A percentile compares a stretch with the other conserved stretches of the same genome.
These are phyloP conservation scores for Colaptes auratus DNA, from an alignment of 2,113 vertebrate species.

Conservation along the genomic window DNA sequence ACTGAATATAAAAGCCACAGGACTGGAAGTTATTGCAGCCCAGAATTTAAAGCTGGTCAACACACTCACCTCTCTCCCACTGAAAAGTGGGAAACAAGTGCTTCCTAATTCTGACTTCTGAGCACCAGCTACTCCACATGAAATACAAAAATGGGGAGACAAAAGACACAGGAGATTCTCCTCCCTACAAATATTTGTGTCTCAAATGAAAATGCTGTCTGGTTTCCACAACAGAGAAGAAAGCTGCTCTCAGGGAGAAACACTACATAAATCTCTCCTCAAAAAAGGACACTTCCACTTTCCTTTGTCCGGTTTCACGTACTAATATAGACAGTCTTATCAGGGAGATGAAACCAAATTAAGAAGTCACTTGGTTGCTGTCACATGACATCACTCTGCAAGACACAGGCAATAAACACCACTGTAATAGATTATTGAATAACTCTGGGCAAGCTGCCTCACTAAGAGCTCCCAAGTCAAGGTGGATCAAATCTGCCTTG, in stretches of 20 bases:
- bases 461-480: constrained; percentile 22
- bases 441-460: constrained; percentile 58
- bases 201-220: not conserved
- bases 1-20: not conserved
- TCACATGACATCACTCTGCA: not conserved
- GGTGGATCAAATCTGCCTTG: constrained; percentile 48
- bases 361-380: not conserved
- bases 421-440: not conserved
- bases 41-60: not conserved
- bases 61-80: not conserved
- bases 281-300: not conserved
- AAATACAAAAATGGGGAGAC: not conserved
- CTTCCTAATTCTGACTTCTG: not conserved
- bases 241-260: not conserved
- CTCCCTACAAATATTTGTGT: not conserved
- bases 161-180: not conserved
- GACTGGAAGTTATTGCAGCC: not conserved
- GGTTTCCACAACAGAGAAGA: constrained; percentile 9
- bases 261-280: not conserved
- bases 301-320: not conserved
- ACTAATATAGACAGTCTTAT: not conserved
- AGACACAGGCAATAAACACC: not conserved
- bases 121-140: not conserved
- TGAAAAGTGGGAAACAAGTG: not conserved
- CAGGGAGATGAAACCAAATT: not conserved